These are phyloP conservation scores for Lymantria monacha DNA, from an alignment of 2,888 invertebrate species.

Conservation along the genomic window DNA sequence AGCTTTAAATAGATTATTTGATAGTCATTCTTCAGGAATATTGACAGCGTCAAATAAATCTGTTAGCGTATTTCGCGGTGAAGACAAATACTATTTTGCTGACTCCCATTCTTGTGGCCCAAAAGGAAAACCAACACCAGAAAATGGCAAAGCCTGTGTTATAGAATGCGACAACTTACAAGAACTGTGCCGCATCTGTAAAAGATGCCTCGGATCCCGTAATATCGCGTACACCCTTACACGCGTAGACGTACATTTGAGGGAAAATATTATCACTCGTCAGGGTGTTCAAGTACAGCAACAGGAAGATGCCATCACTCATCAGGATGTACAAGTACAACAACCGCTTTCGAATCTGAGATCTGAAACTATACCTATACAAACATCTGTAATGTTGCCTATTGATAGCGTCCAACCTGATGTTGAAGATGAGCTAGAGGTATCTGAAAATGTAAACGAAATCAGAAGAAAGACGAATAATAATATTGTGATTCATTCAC, in stretches of 20 bases:
- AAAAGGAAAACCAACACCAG: conserved; percentile 13
- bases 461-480: conserved; percentile 20
- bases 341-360: background rate
- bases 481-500: conserved; percentile 32
- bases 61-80: background rate
- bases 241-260: background rate
- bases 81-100: background rate
- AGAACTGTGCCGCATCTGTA: background rate
- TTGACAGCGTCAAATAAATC: background rate
- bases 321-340: background rate
- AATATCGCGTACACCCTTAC: background rate
- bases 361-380: background rate
- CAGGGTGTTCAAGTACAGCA: background rate
- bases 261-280: background rate
- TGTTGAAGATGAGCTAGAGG: conserved; percentile 4
- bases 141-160: conserved; percentile 18
- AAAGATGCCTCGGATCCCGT: background rate
- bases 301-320: background rate
- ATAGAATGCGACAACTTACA: conserved; percentile 4
- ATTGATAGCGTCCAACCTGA: conserved; percentile 3
- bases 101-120: conserved; percentile 14
- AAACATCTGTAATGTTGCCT: background rate
- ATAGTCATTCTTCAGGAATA: background rate
- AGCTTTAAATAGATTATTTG: background rate
- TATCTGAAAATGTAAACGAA: conserved; percentile 1